Evolutionary conservation across 2,113 vertebrate genomes (phyloP), one percentile per base, ranked within the genome.

Genomic region (Hystrix cristata): DNA sequence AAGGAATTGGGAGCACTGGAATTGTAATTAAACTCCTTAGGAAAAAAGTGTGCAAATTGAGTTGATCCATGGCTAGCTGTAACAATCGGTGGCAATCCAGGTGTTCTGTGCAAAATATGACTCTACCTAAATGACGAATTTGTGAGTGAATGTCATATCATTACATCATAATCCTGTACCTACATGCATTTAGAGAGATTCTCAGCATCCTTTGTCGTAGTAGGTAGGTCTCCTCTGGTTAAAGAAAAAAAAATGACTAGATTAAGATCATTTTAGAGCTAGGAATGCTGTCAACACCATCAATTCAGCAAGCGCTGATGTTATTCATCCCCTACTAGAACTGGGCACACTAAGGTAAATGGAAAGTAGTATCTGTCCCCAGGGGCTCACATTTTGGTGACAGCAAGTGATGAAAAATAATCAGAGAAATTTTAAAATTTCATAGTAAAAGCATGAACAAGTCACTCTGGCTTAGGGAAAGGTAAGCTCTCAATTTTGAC

Each of bases 201-300:
- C n/a, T 91, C 48, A 29, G 14, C 60, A 85, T 34, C 53, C 67
- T 95, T 27, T 84, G 48, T 21, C 65, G 2, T 55, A 92, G 64
- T 57, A 46, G 5, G 23, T 78, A 72, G 6, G 29, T 67, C 51
- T 91, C 62, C 43, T 91, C 51, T 65, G 55, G 46, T 1, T 81
- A 53, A 19, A 14, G 69, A 8, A 87, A 8, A 87, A 82, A 25
- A 64, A 76, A 43, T 72, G 21, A 79, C 71, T 64, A 62, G n/a
- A 65, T 65, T 82, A 86, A 87, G 71, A 80, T 81, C 34, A n/a
- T 59, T 92, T 90, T 64, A 91, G 53, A 92, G 4, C n/a, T 53
- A 31, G 4, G 34, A n/a, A 53, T 72, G 16, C 53, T 92, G 92
- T 82, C 60, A 91, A 72, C 4, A 89, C 1, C 48, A 71, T 43